phyloP scores from a whole-genome alignment of 35 echinoderm and acorn worm genomes.

The Heliocidaris erythrogramma region DNA sequence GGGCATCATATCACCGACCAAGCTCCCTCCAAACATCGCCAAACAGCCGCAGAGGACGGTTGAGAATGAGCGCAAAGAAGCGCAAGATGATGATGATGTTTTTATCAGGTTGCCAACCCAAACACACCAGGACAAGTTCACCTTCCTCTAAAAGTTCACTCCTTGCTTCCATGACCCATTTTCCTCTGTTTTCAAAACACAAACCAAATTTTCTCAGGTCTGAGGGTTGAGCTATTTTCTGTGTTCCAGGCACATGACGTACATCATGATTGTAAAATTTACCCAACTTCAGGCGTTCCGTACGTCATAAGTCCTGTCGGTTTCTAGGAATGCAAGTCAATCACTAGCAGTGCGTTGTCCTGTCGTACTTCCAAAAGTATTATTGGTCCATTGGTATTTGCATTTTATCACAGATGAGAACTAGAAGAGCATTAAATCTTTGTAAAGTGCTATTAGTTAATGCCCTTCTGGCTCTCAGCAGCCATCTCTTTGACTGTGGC shows the following conservation, averaged over 20 bases:
- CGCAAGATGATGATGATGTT: constrained; percentile 9
- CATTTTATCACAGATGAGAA: neutral
- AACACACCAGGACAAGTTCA: neutral
- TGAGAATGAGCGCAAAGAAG: neutral
- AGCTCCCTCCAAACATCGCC: neutral
- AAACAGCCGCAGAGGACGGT: neutral
- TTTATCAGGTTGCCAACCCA: constrained; percentile 1
- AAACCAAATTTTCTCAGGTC: constrained; percentile 4
- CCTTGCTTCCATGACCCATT: neutral
- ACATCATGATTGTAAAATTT: neutral
- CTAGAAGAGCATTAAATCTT: neutral
- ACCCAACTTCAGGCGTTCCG: neutral
- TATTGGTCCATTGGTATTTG: neutral
- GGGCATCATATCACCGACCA: neutral
- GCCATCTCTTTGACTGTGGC: neutral
- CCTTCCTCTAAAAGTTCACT: constrained; percentile 1
- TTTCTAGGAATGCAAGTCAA: neutral
- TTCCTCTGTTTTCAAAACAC: constrained; percentile 11
- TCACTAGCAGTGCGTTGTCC: neutral
- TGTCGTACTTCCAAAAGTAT: neutral
- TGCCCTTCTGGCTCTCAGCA: neutral
- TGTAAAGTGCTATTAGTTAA: neutral
- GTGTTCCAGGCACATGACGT: neutral
- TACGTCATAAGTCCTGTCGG: neutral
- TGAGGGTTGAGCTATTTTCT: neutral